These are phyloP conservation scores for Azorinus chamasolen DNA, from an alignment of 2,888 invertebrate genomes.

Conservation along the genomic window DNA sequence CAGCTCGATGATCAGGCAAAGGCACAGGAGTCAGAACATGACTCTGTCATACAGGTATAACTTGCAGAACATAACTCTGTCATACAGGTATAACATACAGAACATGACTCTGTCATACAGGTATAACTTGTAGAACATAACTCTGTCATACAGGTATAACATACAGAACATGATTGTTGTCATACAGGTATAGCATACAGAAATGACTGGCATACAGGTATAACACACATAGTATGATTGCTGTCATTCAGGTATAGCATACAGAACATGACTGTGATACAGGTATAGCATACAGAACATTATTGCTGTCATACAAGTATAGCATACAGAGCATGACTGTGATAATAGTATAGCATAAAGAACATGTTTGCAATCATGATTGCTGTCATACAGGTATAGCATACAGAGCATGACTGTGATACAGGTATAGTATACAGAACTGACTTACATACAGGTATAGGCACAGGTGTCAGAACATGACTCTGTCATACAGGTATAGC, in stretches of 20 bases:
- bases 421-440: slow-evolving; percentile 46
- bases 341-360: slow-evolving; percentile 32
- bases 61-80: background rate
- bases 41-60: slow-evolving; percentile 36
- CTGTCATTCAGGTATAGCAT: slow-evolving; percentile 37
- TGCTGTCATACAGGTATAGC: slow-evolving; percentile 36
- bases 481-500: slow-evolving; percentile 23
- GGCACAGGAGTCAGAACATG: slow-evolving; percentile 39
- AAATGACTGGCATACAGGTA: slow-evolving; percentile 4
- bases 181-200: slow-evolving; percentile 37
- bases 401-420: background rate
- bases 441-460: slow-evolving; percentile 37
- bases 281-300: slow-evolving; percentile 38
- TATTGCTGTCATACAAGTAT: slow-evolving; percentile 35
- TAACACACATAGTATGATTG: no score
- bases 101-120: slow-evolving; percentile 34
- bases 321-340: background rate
- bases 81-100: slow-evolving; percentile 34
- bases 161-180: slow-evolving; percentile 28
- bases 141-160: slow-evolving; percentile 23
- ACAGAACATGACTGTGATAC: background rate
- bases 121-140: slow-evolving; percentile 5
- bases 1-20: slow-evolving; percentile 46
- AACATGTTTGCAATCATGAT: no score
- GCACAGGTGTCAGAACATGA: background rate